Evolutionary conservation across 2,888 invertebrate genomes (phyloP), one percentile per base, ranked within the genome.

Genomic region (Rhabditoides inermis): DNA sequence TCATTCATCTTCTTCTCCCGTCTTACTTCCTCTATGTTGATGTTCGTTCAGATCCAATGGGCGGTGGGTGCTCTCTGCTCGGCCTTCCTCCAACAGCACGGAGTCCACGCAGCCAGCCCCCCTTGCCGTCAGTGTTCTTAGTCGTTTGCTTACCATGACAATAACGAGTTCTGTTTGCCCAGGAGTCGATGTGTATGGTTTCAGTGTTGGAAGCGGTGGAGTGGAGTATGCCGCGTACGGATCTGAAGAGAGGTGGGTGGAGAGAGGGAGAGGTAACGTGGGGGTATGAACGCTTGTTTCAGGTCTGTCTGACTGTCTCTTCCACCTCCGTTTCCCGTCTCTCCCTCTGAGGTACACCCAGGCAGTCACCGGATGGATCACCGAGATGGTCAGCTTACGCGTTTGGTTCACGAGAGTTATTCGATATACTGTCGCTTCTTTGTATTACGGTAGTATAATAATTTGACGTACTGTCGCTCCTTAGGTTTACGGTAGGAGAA

Each of bases 251-350:
- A 32, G 15, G 32, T 32, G 7, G 15, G 32, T 32, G 15, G 32
- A 32, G 15, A 32, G 15, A 7, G 32, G 7, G 7, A 32, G 10
- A 15, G 32, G 15, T 32, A 15, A 7, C 15, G 7, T 15, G 32
- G 15, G 32, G 5, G 41, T 65, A 12, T 32, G 22, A 4, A 35
- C 27, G 12, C 52, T 68, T 10, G 41, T 49, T 2, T 53, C 56
- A 12, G 57, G 69, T 2, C 55, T 73, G 12, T 73, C 73, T 4
- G 73, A 73, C 53, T 55, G 74, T 12, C 75, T 73, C 54, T 60
- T 63, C 49, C 65, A 63, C 54, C 53, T 75, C 2, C 59, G 74
- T 18, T 63, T 65, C 40, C 72, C 70, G 10, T 42, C 58, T 25
- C 55, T 73, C 2, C 58, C 64, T 12, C 52, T 59, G 18, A 36